Evolutionary conservation across 2,888 invertebrate species (phyloP), one percentile per base, ranked within the genome.

Genomic region (Brenthis hecate): DNA sequence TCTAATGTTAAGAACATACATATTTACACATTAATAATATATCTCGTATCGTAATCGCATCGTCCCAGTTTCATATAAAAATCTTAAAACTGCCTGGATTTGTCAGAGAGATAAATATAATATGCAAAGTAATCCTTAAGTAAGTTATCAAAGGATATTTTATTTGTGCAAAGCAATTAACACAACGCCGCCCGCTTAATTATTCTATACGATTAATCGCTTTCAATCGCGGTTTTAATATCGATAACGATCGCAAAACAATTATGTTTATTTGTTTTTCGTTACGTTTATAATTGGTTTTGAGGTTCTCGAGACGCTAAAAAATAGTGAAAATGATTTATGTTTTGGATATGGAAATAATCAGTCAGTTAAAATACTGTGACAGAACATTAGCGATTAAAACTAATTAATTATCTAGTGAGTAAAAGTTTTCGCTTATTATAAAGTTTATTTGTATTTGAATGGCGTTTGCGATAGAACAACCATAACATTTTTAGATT

Each of bases 201-300:
- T 86, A 88, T 86, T 84, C 83, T 83, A 78, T 77, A 79, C 81
- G 83, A 88, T 91, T 87, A 72, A 72, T 70, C 70, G 66, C 66
- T 70, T 70, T 68, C 72, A 65, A 66, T 69, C 68, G 70, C 61
- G 54, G 68, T 70, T 66, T 68, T 72, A 70, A 68, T 72, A 86
- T 87, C 87, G 89, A 89, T 89, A 85, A 80, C 80, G 85, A 90
- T 89, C 88, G 77, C 77, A 78, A 80, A 83, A 86, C 87, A 89
- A 82, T 88, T 86, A 87, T 86, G 84, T 79, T 88, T 90, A 89
- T 91, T 91, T 91, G 89, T 86, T 89, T 89, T 87, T 76, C 43
- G 66, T 55, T 67, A 69, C 55, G 65, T 65, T 23, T 68, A 68
- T 68, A 70, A 70, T 70, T 66, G 64, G 66, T 56, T 66, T 32